Base-by-base conservation (phyloP, 2,113 vertebrate genomes). In the Setophaga kirtlandii region DNA sequence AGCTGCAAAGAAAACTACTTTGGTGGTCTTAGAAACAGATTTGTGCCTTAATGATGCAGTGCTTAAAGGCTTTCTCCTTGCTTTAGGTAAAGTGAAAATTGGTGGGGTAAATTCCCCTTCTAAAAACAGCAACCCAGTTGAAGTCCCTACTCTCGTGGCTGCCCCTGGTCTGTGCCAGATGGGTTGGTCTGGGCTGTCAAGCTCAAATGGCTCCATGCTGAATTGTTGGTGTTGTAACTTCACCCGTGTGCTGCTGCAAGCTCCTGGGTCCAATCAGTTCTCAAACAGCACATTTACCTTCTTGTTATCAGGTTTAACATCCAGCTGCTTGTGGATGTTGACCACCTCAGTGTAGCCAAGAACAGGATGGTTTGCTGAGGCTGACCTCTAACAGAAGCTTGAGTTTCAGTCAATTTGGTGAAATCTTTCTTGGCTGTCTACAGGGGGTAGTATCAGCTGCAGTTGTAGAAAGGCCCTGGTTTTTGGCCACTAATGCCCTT, bases 21-120 rank as follows among this genome's bases (percentile, higher is more conserved):
- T 94, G 95, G 96, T 97, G 94, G 95, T 95, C 82, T 94, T 95
- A 95, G 95, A 90, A 94, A 91, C 84, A 91, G 79, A 30, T 90
- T 87, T 90, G 75, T 15, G 65, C 70, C 83, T 92, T 95, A 95
- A 91, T 95, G 74, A 79, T 79, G 56, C 12, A 31, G 31, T 15
- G 50, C 68, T 89, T 90, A 42, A 90, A 93, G 76, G 50, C 80
- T 97, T 95, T 87, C 74, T 93, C 92, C 56, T 77, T 84, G 60
- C 59, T 88, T 94, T 88, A 1, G 10, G 65, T 77, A 21, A 84
- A 83, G 79, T 49, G 60, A 93, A 92, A 95, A 92, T 68, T 33
- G 31, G 37, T 58, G 21, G 74, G 59, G 56, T 39, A 31, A 93
- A 92, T 78, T 92, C 39, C 71, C 30, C 30, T 80, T 63, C 63